These are phyloP conservation scores for Holothuria scabra DNA, from an alignment of 53 echinoderm and acorn worm genomes.

Conservation along the genomic window DNA sequence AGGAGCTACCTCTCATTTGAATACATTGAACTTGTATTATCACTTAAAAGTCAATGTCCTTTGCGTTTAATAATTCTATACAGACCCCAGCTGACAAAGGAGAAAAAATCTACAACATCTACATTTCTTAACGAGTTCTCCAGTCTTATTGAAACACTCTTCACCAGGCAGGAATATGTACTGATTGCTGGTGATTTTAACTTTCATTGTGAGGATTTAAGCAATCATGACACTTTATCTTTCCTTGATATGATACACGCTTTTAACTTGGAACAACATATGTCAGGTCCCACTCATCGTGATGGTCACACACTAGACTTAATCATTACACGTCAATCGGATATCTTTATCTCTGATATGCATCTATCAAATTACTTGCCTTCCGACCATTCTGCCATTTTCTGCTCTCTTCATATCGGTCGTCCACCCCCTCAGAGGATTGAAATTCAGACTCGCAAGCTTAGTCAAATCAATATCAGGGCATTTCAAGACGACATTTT, in stretches of 20 bases:
- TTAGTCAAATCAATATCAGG: neutral
- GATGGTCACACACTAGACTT: conserved; percentile 65
- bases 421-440: no score
- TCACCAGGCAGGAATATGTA: conserved; percentile 44
- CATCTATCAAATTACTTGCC: no score
- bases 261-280: conserved; percentile 64
- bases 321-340: no score
- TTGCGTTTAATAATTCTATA: conserved; percentile 35
- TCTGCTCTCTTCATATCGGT: conserved; percentile 27
- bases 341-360: no score
- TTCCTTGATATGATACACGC: conserved; percentile 50
- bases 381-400: conserved; percentile 52
- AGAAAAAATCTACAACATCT: conserved; percentile 32
- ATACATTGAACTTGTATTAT: conserved; percentile 42
- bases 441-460: no score
- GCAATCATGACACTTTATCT: conserved; percentile 37
- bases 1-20: conserved; percentile 35
- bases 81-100: conserved; percentile 18
- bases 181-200: conserved; percentile 65
- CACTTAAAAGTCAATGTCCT: neutral
- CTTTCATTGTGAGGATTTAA: conserved; percentile 48
- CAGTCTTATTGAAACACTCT: conserved; percentile 33
- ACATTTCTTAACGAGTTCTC: conserved; percentile 57
- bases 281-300: conserved; percentile 57
- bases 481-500: neutral